Base-by-base conservation (phyloP, 2,888 invertebrate genomes). In the Ischnura elegans region DNA sequence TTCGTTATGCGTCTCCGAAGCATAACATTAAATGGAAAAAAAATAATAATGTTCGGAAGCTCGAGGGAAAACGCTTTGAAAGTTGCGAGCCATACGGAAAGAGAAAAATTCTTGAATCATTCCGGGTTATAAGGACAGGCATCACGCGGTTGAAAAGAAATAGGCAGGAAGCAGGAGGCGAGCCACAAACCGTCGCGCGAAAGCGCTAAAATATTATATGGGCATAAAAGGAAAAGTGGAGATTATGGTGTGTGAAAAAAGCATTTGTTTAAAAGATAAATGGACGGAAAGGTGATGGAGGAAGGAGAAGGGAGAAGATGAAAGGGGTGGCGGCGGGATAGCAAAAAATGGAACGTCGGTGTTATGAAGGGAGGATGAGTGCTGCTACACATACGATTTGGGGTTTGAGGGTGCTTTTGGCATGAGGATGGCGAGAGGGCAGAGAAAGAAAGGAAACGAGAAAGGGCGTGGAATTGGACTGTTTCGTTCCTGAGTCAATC, bases 201-300 rank as follows among this genome's bases (percentile, higher is more conserved):
- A 36, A 36, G 76, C 16, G 76, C 76, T 76, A 76, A 76, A 76
- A 76, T 76, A 76, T 76, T 76, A 76, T 76, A 76, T 76, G 76
- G 76, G 76, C 76, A 36, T 76, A 76, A 76, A 76, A 76, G 76
- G 76, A 76, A 76, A 76, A 76, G 76, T 76, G 76, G 76, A 76
- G 76, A 76, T 76, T 76, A 76, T 76, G 76, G 76, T 76, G 76
- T 76, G 76, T 76, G 76, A 76, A 76, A 76, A 76, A 76, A 76
- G 76, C 76, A 76, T 76, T 76, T 76, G 76, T 76, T 76, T 76
- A 76, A 76, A 76, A 76, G 76, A 76, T 76, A 76, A 76, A 76
- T 76, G 76, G 76, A 76, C 76, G 76, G 76, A 76, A 76, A n/a
- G 61, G n/a, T n/a, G n/a, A n/a, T 3, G 61, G 61, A 61, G 61